Base-by-base conservation (phyloP, 2,888 invertebrate species). In the Eurois occulta region DNA sequence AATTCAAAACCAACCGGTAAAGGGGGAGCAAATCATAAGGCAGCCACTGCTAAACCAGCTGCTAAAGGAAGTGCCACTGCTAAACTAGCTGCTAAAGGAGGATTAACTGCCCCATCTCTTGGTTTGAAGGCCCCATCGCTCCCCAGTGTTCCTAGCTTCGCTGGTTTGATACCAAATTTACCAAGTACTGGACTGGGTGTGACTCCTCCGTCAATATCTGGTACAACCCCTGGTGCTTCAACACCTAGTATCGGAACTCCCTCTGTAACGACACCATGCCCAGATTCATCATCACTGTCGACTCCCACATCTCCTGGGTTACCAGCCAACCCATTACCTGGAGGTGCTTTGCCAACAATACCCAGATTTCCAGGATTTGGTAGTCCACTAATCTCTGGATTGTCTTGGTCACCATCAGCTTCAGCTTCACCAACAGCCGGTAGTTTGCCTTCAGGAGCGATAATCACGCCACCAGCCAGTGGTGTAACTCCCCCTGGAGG, bases 181-280 rank as follows among this genome's bases (percentile, higher is more conserved):
- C 77, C 64, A 32, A 24, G 38, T 75, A 48, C 46, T 18, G 48
- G 38, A 11, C 24, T 6, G 10, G n/a, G 16, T n/a, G 11, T 1
- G 6, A n/a, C 32, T 18, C 62, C 48, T 24, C 48, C 77, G 21
- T 43, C 64, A 41, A n/a, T 32, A 41, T 76, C 38, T 64, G 28
- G 18, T 8, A 32, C 32, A 0, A 76, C n/a, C 16, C 76, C 32
- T 32, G 32, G 60, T 60, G 32, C 5, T 60, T 60, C 32, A 60
- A 32, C 18, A 32, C 18, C 58, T 60, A 64, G 35, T 64, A 24
- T 7, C 7, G 64, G 64, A 35, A 13, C 13, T 64, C 8, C 13
- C 13, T 64, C 64, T 35, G 13, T 24, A 24, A 64, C 64, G 28
- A 64, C 35, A 16, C 64, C 58, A 16, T 28, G 8, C 16, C 24